Evolutionary conservation across 2,797 vertebrate genomes (phyloP).

Genomic region (Siniperca obscura): DNA sequence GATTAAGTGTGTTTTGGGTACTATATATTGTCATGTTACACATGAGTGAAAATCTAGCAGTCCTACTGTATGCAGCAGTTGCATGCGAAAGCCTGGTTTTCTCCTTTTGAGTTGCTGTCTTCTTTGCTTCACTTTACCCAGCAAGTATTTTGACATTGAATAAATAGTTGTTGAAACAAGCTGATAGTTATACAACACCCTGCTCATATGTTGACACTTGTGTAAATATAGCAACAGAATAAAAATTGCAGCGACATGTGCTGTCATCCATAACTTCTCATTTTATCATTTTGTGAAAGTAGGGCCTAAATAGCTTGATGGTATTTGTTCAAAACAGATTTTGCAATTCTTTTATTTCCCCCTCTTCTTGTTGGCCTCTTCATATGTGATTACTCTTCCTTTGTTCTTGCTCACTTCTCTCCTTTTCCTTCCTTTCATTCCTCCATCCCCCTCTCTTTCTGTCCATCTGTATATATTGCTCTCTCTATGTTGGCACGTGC

Average conservation of each 20-base stretch:
- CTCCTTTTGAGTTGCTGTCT: not conserved
- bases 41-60: conserved; percentile 3
- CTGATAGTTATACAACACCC: conserved; percentile 27
- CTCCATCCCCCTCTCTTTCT: conserved; percentile 62
- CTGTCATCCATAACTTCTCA: not conserved
- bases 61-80: not conserved
- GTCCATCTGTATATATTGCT: conserved; percentile 64
- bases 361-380: conserved; percentile 34
- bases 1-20: conserved; percentile 42
- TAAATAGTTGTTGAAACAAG: conserved; percentile 38
- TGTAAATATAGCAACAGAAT: conserved; percentile 32
- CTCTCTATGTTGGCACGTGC: conserved; percentile 66
- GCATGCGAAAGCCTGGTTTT: not conserved
- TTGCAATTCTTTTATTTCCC: conserved; percentile 3
- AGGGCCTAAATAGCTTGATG: conserved; percentile 8
- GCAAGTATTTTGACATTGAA: conserved; percentile 30
- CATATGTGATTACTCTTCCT: conserved; percentile 52
- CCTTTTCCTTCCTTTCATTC: conserved; percentile 44
- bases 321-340: conserved; percentile 2
- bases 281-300: conserved; percentile 5
- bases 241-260: conserved; percentile 17
- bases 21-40: conserved; percentile 38
- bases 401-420: conserved; percentile 59
- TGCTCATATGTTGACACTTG: conserved; percentile 11
- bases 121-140: conserved; percentile 11